Evolutionary conservation across 2,888 invertebrate species (phyloP), one percentile per base, ranked within the genome.

Genomic region (Arrhopalites spinosus): DNA sequence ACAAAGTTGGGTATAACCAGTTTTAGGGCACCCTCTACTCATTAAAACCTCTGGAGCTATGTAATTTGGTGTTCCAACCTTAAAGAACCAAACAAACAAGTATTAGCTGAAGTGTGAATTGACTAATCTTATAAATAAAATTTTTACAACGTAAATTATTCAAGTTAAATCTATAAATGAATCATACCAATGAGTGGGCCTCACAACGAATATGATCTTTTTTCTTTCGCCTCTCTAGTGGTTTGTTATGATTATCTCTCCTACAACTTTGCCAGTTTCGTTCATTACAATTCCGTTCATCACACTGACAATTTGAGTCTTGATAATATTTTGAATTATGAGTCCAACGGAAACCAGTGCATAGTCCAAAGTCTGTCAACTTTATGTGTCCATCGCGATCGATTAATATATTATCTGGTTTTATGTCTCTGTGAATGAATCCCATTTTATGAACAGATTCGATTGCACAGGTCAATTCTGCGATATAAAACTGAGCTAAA

Each of bases 261-360:
- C 29, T 67, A 67, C 67, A 67, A 45, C 29, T 67, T 43, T 67
- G 73, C 43, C 67, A 74, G 36, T 36, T n/a, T n/a, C n/a, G n/a
- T n/a, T n/a, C n/a, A 15, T 73, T 27, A 50, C 50, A 70, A 61
- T 66, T 59, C 17, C 68, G 27, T 53, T 75, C 75, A 50, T 15
- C 15, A 56, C 77, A 77, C 30, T 73, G 50, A 68, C 70, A 73
- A 53, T 61, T 66, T 27, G 77, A 68, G 5, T 81, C 79, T 69
- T 97, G 96, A 88, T 98, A 98, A 87, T 97, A 98, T 89, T 98
- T 97, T 25, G 98, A 98, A 87, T 99, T 98, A 86, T 99, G 99
- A 73, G 99, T 99, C 99, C 99, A 99, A 84, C 99, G 89, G 86
- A 99, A 98, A 78, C 99, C 99, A 56, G 99, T 99, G 86, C 99